Base-by-base conservation (phyloP, 2,888 invertebrate species). In the Epistrophe grossulariae region DNA sequence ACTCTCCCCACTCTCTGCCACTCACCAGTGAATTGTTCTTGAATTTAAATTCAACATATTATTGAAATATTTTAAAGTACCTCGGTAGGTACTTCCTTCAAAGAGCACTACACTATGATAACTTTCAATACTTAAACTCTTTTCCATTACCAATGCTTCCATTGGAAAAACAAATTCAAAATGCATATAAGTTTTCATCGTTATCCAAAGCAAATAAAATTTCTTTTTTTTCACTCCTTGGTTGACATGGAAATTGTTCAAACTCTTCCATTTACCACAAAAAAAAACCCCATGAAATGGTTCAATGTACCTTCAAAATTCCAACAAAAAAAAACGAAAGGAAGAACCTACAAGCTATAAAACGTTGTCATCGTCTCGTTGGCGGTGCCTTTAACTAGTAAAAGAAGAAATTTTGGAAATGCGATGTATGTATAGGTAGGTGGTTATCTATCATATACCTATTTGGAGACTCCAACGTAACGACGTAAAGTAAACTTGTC, bases 161-260 rank as follows among this genome's bases (percentile, higher is more conserved):
- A 81, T 78, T 73, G 48, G 10, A 68, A 80, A 77, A 77, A 31
- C 15, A n/a, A 15, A n/a, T 73, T 78, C 73, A 72, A 81, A 77
- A 84, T 81, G 77, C 77, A 78, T 78, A 78, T 78, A 78, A 78
- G 62, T 85, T 85, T 85, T 78, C 81, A 78, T 81, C 81, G 84
- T 50, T 77, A 81, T 85, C 84, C 81, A 74, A 81, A 64, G 68
- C 57, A 77, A 81, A 85, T 78, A 85, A 19, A 15, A 40, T 84
- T 80, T 31, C 68, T 52, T 50, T 48, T 52, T 68, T 19, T 52
- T 19, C n/a, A 9, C 40, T 19, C 66, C 52, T 77, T 71, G 73
- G 77, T 73, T 84, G 81, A 84, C 77, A 72, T 28, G 73, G 76
- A 77, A 77, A 72, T 71, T 80, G 79, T 60, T 77, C 59, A 73